Evolutionary conservation across 2,797 vertebrate genomes (phyloP).

Genomic region (Hemitrygon akajei): DNA sequence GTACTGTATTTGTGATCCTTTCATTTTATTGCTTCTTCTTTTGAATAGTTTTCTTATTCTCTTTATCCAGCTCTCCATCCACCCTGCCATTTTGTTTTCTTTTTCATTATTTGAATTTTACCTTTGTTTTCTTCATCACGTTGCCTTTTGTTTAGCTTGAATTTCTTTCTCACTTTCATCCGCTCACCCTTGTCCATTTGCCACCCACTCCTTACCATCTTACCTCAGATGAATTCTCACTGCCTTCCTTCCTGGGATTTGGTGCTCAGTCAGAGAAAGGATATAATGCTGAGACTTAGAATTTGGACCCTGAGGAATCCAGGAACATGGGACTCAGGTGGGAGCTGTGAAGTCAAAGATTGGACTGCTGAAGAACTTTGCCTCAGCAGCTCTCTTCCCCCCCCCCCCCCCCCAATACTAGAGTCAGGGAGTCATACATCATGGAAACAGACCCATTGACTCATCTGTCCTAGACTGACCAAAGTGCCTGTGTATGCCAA

Average conservation of each 20-base stretch:
- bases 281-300: no score
- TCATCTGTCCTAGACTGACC: no score
- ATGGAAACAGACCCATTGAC: no score
- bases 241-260: neutral
- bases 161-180: neutral
- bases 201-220: neutral
- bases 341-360: no score
- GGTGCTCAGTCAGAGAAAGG: no score
- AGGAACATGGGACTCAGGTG: no score
- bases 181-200: neutral
- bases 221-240: neutral
- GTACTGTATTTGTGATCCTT: no score
- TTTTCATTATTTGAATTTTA: neutral
- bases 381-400: neutral
- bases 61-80: neutral
- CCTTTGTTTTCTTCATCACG: neutral
- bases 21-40: neutral
- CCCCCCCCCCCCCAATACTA: neutral
- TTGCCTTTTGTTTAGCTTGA: neutral
- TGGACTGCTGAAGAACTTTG: no score
- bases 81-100: neutral
- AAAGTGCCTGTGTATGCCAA: no score
- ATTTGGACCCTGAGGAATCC: no score
- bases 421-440: no score
- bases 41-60: neutral